These are phyloP conservation scores for Aphrocallistes beatrix DNA, from an alignment of 37 sponge, comb jelly and placozoan species.

Conservation along the genomic window DNA sequence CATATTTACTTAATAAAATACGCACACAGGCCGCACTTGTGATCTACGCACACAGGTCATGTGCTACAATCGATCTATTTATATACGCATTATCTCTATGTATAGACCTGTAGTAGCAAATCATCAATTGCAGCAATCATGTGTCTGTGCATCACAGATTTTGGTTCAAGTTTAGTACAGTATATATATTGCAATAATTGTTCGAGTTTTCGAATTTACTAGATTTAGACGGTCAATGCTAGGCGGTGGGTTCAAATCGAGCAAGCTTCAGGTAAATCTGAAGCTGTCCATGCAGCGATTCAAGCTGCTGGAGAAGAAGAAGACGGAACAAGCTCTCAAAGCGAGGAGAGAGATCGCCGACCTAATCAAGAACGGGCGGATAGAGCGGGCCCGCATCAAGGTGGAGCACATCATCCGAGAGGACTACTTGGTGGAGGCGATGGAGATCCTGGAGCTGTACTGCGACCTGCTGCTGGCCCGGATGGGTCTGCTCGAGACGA, in stretches of 20 bases:
- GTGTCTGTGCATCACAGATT: too few species aligned
- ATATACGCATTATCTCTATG: too few species aligned
- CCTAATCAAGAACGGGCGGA: conserved; percentile 67
- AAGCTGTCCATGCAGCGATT: conserved; percentile 79
- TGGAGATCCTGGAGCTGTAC: conserved; percentile 91
- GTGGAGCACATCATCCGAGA: conserved; percentile 99
- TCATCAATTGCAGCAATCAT: too few species aligned
- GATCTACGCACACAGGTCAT: too few species aligned
- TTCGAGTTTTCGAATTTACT: too few species aligned
- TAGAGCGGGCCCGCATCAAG: conserved; percentile 90
- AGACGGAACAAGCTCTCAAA: conserved; percentile 93
- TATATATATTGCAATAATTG: too few species aligned
- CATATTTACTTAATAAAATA: too few species aligned
- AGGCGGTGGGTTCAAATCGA: conserved; percentile 58
- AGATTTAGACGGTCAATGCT: conserved; percentile 32
- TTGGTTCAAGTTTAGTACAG: too few species aligned
- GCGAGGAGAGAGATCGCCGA: conserved; percentile 97
- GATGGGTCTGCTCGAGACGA: conserved; percentile 83
- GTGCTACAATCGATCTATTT: too few species aligned
- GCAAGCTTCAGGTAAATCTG: conserved; percentile 77
- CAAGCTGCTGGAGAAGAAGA: conserved; percentile 98
- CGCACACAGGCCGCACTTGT: too few species aligned
- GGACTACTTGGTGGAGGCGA: conserved; percentile 96
- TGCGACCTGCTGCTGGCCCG: conserved; percentile 98
- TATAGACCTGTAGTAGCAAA: too few species aligned